These are phyloP conservation scores for Callitettix versicolor DNA, from an alignment of 1,140 invertebrate genomes.

Conservation along the genomic window DNA sequence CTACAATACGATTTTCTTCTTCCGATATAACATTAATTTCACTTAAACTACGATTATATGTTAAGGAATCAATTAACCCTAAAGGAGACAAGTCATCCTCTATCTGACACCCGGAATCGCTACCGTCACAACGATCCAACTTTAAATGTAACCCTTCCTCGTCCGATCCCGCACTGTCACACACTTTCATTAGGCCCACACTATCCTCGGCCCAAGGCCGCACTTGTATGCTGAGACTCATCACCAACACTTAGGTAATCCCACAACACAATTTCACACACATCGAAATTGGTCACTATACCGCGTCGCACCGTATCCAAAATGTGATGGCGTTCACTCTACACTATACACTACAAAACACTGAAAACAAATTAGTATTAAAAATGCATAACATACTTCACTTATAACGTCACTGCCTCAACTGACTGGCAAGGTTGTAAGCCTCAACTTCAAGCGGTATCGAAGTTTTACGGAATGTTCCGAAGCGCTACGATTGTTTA, in stretches of 20 bases:
- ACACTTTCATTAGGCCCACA: not conserved
- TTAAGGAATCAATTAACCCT: slow-evolving; percentile 7
- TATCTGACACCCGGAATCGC: slow-evolving; percentile 8
- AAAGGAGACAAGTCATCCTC: not conserved
- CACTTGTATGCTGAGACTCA: slow-evolving; percentile 3
- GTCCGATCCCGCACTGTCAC: not conserved
- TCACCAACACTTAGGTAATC: slow-evolving; percentile 5
- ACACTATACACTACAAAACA: not conserved
- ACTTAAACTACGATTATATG: not conserved
- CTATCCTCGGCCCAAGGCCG: not conserved
- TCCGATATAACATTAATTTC: not conserved
- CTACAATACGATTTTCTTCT: not conserved
- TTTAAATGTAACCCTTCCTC: not conserved
- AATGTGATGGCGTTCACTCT: not conserved
- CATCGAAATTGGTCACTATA: not conserved
- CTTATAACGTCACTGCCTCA: not conserved
- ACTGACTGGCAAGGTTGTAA: not conserved
- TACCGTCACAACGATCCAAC: not conserved
- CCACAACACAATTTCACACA: not conserved
- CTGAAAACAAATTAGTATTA: not conserved
- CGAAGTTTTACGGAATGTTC: too few species aligned
- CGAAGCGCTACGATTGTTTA: too few species aligned
- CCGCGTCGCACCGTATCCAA: not conserved
- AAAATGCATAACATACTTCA: not conserved
- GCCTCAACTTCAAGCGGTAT: too few species aligned